phyloP scores from a whole-genome alignment of 2,113 vertebrate species.

The Apteryx owenii region DNA sequence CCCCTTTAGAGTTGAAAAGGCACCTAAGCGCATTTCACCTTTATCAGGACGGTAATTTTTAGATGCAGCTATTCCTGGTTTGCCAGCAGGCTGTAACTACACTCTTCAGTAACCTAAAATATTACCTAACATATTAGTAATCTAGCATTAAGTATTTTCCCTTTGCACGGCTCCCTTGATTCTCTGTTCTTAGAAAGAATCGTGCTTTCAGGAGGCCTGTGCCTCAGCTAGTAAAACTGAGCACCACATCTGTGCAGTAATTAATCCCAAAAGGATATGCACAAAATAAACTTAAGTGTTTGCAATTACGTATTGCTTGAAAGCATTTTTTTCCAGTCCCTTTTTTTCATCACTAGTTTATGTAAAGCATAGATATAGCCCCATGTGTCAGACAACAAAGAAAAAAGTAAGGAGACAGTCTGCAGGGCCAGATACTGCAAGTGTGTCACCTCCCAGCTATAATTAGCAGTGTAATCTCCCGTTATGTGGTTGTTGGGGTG shows the following conservation, averaged over 20 bases:
- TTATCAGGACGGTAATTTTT: background rate
- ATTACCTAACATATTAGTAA: background rate
- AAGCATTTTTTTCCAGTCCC: background rate
- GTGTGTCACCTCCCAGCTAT: background rate
- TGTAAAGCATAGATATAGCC: background rate
- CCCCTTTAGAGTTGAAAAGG: too few species aligned
- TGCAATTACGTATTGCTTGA: background rate
- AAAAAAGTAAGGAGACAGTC: background rate
- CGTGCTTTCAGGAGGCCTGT: background rate
- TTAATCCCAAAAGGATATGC: background rate
- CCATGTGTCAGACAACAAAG: background rate
- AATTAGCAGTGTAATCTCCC: slow-evolving; percentile 13
- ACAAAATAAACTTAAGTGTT: background rate
- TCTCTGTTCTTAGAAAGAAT: background rate
- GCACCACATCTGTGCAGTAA: background rate
- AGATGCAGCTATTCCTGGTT: background rate
- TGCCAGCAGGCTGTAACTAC: background rate
- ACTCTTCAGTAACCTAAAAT: background rate
- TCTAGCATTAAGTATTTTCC: background rate
- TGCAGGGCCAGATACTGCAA: background rate
- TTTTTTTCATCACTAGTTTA: background rate
- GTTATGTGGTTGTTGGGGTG: background rate
- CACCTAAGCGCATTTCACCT: background rate
- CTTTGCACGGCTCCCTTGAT: background rate
- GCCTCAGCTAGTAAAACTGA: background rate